phyloP scores from a whole-genome alignment of 2,113 vertebrate genomes.

The Rhodinocichla rosea region DNA sequence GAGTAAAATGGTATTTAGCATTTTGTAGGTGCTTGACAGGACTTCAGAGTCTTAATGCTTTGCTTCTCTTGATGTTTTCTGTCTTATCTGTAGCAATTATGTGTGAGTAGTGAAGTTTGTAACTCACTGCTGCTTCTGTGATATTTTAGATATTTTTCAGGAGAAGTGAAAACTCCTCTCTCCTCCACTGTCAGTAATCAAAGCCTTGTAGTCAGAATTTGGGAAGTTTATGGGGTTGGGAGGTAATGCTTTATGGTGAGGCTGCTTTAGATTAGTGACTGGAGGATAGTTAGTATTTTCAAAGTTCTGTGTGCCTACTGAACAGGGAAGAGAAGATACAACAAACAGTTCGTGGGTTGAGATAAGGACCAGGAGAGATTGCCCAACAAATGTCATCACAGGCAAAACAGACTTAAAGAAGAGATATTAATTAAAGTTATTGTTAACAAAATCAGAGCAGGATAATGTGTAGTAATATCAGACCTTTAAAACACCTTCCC shows the following conservation, averaged over 20 bases:
- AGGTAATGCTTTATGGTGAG: not conserved
- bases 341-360: rapidly evolving
- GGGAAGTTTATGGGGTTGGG: not conserved
- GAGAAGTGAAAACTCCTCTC: not conserved
- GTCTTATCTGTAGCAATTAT: not conserved
- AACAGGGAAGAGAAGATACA: not conserved
- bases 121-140: not conserved
- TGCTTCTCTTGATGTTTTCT: not conserved
- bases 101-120: not conserved
- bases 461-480: not conserved
- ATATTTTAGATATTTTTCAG: not conserved
- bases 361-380: not conserved
- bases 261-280: not conserved
- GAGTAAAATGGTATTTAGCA: not conserved
- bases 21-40: not conserved
- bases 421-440: not conserved
- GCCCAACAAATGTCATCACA: not conserved
- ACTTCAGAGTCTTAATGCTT: not conserved
- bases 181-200: not conserved
- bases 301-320: not conserved
- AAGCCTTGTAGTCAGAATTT: not conserved
- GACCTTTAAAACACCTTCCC: not conserved
- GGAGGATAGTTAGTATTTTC: not conserved
- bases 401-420: not conserved
- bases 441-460: not conserved